Conservation (phyloP, 2,113 vertebrate genomes). For the Vicugna pacos region DNA sequence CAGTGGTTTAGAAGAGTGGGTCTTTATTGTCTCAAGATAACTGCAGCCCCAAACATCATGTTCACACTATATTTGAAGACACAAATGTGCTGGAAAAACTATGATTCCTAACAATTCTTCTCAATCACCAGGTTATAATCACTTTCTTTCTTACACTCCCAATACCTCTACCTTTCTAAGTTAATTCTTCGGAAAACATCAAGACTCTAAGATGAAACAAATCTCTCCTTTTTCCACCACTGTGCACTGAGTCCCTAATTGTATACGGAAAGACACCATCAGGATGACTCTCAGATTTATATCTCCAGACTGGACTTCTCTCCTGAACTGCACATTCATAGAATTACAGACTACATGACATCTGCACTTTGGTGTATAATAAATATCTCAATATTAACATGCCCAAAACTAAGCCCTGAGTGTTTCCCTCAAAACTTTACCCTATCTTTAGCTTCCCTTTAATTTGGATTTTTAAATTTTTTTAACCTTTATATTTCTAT, state of each 20-base stretch:
- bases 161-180: background rate
- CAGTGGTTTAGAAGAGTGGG: background rate
- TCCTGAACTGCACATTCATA: background rate
- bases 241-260: background rate
- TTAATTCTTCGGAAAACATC: background rate
- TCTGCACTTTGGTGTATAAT: background rate
- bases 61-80: background rate
- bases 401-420: background rate
- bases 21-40: background rate
- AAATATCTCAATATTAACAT: background rate
- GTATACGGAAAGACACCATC: background rate
- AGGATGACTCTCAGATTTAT: background rate
- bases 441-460: background rate
- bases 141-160: background rate
- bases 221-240: background rate
- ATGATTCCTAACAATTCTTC: background rate
- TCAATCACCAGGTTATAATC: background rate
- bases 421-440: background rate
- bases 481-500: background rate
- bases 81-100: background rate
- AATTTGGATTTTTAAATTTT: background rate
- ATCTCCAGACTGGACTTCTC: background rate
- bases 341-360: background rate
- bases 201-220: background rate
- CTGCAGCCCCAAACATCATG: background rate